phyloP scores from a whole-genome alignment of 2,888 invertebrate genomes.

The Eustalomyia histrio region DNA sequence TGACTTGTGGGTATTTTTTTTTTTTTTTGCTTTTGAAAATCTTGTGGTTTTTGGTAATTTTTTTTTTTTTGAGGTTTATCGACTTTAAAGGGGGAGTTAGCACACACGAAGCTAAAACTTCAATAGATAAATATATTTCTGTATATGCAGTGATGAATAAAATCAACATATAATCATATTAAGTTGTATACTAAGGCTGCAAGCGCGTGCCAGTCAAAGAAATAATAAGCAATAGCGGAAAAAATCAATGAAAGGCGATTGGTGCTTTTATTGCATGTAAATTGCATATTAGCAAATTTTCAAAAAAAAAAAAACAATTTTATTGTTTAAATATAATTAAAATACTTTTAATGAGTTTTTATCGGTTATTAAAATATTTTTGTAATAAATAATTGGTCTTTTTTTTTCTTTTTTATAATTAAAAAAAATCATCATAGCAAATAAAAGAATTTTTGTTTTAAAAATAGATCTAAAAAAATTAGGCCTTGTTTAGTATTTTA shows the following conservation, averaged over 20 bases:
- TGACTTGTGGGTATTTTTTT: conserved; percentile 39
- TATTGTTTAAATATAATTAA: too few relatives aligned
- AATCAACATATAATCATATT: not conserved
- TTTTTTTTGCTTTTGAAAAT: too few relatives aligned
- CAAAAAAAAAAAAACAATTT: not conserved
- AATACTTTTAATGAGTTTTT: not conserved
- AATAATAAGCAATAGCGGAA: not conserved
- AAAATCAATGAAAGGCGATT: not conserved
- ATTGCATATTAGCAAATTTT: not conserved
- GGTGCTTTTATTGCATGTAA: not conserved
- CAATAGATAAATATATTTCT: not conserved
- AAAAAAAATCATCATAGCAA: not conserved
- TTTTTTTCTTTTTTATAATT: not conserved
- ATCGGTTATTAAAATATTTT: not conserved
- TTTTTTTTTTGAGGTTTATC: conserved; percentile 4
- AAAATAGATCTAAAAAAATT: not conserved
- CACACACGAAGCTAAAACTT: conserved; percentile 12
- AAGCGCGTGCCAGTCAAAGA: conserved; percentile 34
- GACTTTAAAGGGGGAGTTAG: conserved; percentile 22
- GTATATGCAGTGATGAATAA: not conserved
- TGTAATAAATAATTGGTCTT: not conserved
- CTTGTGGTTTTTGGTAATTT: conserved; percentile 1
- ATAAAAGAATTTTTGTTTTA: conserved; percentile 1
- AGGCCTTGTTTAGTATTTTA: conserved; percentile 20
- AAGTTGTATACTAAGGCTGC: conserved; percentile 1